Evolutionary conservation across 2,888 invertebrate species (phyloP), one percentile per base, ranked within the genome.

Genomic region (Leistus spinibarbis): DNA sequence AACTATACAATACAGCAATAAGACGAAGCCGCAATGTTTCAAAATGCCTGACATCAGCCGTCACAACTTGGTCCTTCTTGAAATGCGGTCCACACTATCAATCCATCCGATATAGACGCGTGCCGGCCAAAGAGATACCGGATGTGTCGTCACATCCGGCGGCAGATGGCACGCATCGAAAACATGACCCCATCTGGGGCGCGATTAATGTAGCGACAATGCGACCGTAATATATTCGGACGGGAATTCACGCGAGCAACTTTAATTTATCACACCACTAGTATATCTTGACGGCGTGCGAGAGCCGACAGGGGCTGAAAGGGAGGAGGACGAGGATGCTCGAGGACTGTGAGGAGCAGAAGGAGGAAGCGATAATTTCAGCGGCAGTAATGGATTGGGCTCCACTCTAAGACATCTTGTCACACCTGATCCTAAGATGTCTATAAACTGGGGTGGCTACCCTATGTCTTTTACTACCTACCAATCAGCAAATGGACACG

Each of bases 181-280:
- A 60, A 60, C 60, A 60, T 60, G 60, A 60, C 60, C 40, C 60
- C 60, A 60, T 60, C 60, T 60, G 80, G 79, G 79, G 78, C 77
- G 79, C 78, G 80, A 82, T 82, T 81, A 82, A 81, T 81, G 81
- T 81, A 81, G 80, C 81, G 80, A 81, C 81, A 81, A 81, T 80
- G 79, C 80, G 79, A 79, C 78, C 77, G 80, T 81, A 81, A 81
- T 82, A 81, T 81, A 82, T 82, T 82, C 82, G 78, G 17, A 60
- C 22, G 60, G 22, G 60, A 79, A 81, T 81, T 79, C 79, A 76
- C 77, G 77, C 77, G 78, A 40, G 40, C 79, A 79, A 79, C 20
- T 78, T 80, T 78, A 81, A 82, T 82, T 81, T 82, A 82, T 82
- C 80, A 80, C 82, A 60, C 60, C 19, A 22, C 60, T 10, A 60